Conservation (phyloP, 2,888 invertebrate species). For the Chironomus riparius region DNA sequence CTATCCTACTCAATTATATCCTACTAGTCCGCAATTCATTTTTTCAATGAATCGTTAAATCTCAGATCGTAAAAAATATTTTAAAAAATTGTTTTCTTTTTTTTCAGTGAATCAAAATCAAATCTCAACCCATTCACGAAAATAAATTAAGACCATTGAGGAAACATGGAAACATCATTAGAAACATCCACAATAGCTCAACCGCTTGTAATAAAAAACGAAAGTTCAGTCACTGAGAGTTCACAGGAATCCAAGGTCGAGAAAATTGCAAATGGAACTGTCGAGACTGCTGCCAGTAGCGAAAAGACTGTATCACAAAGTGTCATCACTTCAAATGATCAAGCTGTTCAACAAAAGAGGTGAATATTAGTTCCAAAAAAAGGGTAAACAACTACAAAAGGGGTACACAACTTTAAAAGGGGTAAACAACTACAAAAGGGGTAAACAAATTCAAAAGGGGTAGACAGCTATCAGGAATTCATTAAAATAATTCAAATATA, state of each 20-base stretch:
- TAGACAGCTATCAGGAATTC: too few relatives aligned
- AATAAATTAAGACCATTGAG: background rate
- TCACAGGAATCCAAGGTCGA: constrained; percentile 12
- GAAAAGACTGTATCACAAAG: constrained; percentile 6
- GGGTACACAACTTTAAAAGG: too few relatives aligned
- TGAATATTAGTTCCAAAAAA: background rate
- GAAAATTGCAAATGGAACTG: constrained; percentile 14
- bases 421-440: too few relatives aligned
- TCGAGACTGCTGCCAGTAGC: background rate
- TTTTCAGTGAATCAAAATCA: constrained; percentile 17
- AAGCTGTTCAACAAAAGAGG: background rate
- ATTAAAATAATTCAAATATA: too few relatives aligned
- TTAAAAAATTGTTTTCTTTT: background rate
- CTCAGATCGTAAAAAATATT: background rate
- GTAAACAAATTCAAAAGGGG: too few relatives aligned
- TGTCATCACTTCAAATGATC: background rate
- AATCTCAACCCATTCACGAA: constrained; percentile 11
- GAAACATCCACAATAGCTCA: background rate
- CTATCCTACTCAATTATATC: too few relatives aligned
- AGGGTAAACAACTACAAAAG: too few relatives aligned
- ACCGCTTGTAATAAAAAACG: background rate
- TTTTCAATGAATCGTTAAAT: background rate
- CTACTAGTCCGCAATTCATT: too few relatives aligned
- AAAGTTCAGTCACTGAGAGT: constrained; percentile 15
- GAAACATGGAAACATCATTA: constrained; percentile 4